A percentile compares a stretch with the other conserved stretches of the same genome.
phyloP scores from a whole-genome alignment of 1,140 invertebrate genomes.

The Gonioctena quinquepunctata region DNA sequence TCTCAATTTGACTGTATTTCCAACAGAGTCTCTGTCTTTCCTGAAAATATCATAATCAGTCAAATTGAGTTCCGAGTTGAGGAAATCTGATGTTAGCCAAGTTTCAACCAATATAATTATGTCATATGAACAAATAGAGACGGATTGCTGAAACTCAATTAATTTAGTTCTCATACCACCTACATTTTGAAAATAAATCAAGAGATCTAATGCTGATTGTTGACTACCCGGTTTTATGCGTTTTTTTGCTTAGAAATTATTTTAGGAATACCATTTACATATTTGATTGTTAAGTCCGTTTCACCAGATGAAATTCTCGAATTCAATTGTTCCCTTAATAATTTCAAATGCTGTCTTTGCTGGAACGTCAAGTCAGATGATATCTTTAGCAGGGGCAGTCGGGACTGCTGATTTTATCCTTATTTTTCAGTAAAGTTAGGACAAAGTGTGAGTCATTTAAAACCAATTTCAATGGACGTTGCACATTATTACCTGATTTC shows the following conservation, averaged over 20 bases:
- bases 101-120: too few relatives aligned
- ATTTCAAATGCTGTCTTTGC: neutral
- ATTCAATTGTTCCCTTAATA: neutral
- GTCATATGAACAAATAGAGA: slow-evolving; percentile 2
- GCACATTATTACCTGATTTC: slow-evolving; percentile 1
- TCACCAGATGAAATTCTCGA: slow-evolving; percentile 3
- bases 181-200: neutral
- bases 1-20: neutral
- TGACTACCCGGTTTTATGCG: neutral
- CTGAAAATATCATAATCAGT: neutral
- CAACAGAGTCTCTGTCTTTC: neutral
- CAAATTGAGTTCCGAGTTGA: neutral
- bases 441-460: slow-evolving; percentile 5
- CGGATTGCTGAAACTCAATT: neutral
- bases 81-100: slow-evolving; percentile 1
- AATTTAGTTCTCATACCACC: slow-evolving; percentile 1
- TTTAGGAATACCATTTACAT: neutral
- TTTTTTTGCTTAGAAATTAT: neutral
- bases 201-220: neutral
- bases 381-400: neutral
- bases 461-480: neutral
- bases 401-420: neutral
- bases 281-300: neutral
- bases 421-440: slow-evolving; percentile 1
- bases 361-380: slow-evolving; percentile 1